phyloP scores from a whole-genome alignment of 2,797 vertebrate genomes.

The Silurus aristotelis region DNA sequence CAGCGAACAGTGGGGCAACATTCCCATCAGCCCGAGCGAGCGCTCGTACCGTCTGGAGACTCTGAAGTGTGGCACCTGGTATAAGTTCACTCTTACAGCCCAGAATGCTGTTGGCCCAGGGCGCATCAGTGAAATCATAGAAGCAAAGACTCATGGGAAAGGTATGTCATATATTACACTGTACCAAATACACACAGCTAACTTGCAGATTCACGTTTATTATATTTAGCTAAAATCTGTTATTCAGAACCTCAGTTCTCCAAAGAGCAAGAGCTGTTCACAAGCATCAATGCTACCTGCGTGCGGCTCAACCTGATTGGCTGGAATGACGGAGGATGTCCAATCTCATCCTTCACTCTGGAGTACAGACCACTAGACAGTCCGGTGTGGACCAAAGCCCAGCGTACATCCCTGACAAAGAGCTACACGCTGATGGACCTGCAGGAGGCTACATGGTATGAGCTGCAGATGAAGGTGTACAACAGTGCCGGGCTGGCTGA shows the following conservation, averaged over 20 bases:
- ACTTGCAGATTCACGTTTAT: background rate
- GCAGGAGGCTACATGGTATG: slow-evolving; percentile 95
- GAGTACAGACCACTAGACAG: slow-evolving; percentile 89
- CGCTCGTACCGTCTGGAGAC: slow-evolving; percentile 92
- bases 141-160: slow-evolving; percentile 96
- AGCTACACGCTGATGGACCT: slow-evolving; percentile 93
- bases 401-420: slow-evolving; percentile 92
- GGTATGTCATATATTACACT: slow-evolving; percentile 67
- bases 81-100: slow-evolving; percentile 97
- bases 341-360: slow-evolving; percentile 92
- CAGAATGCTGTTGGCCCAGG: slow-evolving; percentile 96
- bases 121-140: slow-evolving; percentile 97
- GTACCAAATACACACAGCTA: background rate
- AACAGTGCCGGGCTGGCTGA: slow-evolving; percentile 95
- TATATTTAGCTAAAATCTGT: background rate
- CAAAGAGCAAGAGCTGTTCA: slow-evolving; percentile 95
- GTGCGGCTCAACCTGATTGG: slow-evolving; percentile 91
- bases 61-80: slow-evolving; percentile 96
- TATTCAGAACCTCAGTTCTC: slow-evolving; percentile 92
- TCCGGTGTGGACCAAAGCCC: slow-evolving; percentile 88
- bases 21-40: slow-evolving; percentile 94
- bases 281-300: slow-evolving; percentile 89
- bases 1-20: slow-evolving; percentile 97
- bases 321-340: slow-evolving; percentile 95
- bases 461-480: slow-evolving; percentile 94